These are phyloP conservation scores for Anarsia innoxiella DNA, from an alignment of 2,888 invertebrate species.

Conservation along the genomic window DNA sequence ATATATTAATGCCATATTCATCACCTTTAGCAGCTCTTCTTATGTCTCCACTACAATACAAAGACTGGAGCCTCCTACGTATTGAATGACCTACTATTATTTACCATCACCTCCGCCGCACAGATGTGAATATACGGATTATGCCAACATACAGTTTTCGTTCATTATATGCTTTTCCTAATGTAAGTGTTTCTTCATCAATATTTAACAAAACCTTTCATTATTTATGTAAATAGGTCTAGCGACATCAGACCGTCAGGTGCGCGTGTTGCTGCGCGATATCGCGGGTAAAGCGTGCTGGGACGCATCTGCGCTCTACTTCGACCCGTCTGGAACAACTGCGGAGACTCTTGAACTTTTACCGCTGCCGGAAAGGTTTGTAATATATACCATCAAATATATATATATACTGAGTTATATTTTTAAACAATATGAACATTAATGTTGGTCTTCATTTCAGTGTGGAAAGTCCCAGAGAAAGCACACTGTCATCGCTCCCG, in stretches of 20 bases:
- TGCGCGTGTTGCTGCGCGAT: conserved; percentile 90
- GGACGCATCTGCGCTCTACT: conserved; percentile 94
- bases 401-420: background rate
- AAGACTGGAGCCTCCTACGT: too few relatives aligned
- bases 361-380: conserved; percentile 41
- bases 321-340: conserved; percentile 75
- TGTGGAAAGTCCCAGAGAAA: conserved; percentile 58
- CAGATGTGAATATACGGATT: too few relatives aligned
- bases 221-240: conserved; percentile 62
- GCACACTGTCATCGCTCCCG: conserved; percentile 69
- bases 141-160: too few relatives aligned
- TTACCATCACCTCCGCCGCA: too few relatives aligned
- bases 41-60: too few relatives aligned
- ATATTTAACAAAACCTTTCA: too few relatives aligned
- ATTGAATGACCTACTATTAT: too few relatives aligned
- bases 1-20: too few relatives aligned
- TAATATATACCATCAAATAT: background rate
- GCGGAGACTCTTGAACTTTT: conserved; percentile 43
- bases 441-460: conserved; percentile 28
- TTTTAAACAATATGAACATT: background rate
- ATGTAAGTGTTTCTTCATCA: too few relatives aligned
- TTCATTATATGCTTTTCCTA: too few relatives aligned
- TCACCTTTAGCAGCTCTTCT: too few relatives aligned
- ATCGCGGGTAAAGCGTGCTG: conserved; percentile 96
- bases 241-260: conserved; percentile 87